phyloP scores from a whole-genome alignment of 2,797 vertebrate species.

The Acridotheres tristis region DNA sequence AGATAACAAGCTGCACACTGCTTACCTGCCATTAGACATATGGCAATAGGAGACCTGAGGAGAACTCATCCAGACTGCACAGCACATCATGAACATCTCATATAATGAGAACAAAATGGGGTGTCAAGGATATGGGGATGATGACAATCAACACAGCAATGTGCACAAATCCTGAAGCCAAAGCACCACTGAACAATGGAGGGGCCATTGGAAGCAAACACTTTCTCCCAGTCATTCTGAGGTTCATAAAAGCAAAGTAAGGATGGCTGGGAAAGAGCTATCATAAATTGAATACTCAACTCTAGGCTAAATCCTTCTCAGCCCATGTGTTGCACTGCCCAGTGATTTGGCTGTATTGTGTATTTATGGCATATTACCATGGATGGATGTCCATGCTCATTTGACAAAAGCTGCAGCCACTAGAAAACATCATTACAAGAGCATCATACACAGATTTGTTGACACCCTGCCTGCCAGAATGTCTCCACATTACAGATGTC shows the following conservation, averaged over 20 bases:
- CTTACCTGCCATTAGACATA: neutral
- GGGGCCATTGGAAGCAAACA: neutral
- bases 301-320: neutral
- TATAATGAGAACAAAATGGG: rapidly evolving
- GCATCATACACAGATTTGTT: neutral
- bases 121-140: neutral
- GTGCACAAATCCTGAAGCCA: neutral
- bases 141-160: neutral
- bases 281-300: neutral
- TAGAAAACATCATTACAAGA: conserved; percentile 7
- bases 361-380: neutral
- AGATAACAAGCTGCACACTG: neutral
- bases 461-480: neutral
- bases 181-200: rapidly evolving
- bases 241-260: neutral
- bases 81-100: neutral
- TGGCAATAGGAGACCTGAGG: neutral
- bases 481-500: neutral
- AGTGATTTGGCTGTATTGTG: rapidly evolving
- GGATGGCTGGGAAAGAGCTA: neutral
- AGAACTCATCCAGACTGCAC: neutral
- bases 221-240: neutral
- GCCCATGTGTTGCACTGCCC: neutral
- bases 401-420: conserved; percentile 4
- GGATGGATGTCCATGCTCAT: neutral